phyloP scores from a whole-genome alignment of 2,113 vertebrate species.

The Ciconia boyciana region DNA sequence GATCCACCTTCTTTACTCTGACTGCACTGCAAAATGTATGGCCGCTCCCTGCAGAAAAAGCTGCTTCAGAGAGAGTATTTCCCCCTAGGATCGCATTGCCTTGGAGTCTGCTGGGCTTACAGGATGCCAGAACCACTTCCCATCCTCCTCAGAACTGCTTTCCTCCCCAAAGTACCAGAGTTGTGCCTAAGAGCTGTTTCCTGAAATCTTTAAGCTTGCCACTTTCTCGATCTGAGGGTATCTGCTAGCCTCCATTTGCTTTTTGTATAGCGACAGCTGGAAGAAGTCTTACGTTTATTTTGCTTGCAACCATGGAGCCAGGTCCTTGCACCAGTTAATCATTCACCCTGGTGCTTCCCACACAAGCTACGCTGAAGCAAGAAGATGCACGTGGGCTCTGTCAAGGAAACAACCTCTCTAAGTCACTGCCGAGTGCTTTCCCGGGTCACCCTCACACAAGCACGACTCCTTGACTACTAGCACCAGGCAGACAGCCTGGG shows the following conservation, averaged over 20 bases:
- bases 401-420: not conserved
- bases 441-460: not conserved
- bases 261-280: not conserved
- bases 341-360: not conserved
- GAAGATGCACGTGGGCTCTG: not conserved
- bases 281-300: not conserved
- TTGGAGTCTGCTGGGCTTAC: not conserved
- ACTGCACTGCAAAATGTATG: not conserved
- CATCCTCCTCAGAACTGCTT: not conserved
- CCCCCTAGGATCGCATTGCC: not conserved
- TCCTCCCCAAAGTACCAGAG: not conserved
- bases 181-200: not conserved
- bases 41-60: not conserved
- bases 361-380: not conserved
- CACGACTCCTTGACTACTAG: fast-evolving
- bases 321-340: not conserved
- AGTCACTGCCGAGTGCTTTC: not conserved
- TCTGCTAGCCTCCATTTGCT: not conserved
- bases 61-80: not conserved
- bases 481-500: not conserved
- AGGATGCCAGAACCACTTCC: not conserved
- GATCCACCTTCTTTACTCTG: not conserved
- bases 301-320: not conserved
- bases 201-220: not conserved
- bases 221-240: not conserved